Percentiles rank a stretch among this genome's conserved stretches.
These are phyloP conservation scores for Lucilia cuprina DNA, from an alignment of 1,140 invertebrate species.

Conservation along the genomic window DNA sequence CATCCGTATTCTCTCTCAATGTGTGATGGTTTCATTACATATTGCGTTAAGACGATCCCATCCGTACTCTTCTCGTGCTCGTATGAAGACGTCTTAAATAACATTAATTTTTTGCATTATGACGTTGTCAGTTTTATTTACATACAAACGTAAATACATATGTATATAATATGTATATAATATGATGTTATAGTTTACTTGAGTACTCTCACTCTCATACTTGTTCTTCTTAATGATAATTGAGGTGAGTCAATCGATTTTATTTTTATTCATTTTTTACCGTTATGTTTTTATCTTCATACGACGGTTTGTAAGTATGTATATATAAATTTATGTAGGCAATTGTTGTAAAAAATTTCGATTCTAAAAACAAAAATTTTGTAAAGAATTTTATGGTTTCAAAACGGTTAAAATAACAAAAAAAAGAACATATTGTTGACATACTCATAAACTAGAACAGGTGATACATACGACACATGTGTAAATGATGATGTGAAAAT, in stretches of 20 bases:
- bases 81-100: too few relatives aligned
- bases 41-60: too few relatives aligned
- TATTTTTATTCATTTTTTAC: too few relatives aligned
- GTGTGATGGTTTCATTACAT: too few relatives aligned
- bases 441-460: not conserved
- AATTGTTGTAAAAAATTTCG: not conserved
- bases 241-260: not conserved
- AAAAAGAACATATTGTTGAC: not conserved
- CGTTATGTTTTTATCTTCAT: too few relatives aligned
- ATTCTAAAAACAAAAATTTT: not conserved
- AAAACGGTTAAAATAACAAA: not conserved
- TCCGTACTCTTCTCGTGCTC: too few relatives aligned
- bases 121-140: too few relatives aligned
- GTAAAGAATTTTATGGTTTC: slow-evolving; percentile 2
- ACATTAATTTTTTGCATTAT: too few relatives aligned
- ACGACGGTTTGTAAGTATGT: not conserved
- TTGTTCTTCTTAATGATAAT: not conserved
- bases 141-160: too few relatives aligned
- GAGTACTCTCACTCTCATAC: not conserved
- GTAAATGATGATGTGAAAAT: not conserved
- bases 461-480: not conserved
- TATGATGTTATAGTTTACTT: not conserved
- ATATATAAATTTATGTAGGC: not conserved
- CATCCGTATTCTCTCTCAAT: too few relatives aligned
- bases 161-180: too few relatives aligned